Conservation (phyloP, 2,797 vertebrate species). For the Alauda arvensis region DNA sequence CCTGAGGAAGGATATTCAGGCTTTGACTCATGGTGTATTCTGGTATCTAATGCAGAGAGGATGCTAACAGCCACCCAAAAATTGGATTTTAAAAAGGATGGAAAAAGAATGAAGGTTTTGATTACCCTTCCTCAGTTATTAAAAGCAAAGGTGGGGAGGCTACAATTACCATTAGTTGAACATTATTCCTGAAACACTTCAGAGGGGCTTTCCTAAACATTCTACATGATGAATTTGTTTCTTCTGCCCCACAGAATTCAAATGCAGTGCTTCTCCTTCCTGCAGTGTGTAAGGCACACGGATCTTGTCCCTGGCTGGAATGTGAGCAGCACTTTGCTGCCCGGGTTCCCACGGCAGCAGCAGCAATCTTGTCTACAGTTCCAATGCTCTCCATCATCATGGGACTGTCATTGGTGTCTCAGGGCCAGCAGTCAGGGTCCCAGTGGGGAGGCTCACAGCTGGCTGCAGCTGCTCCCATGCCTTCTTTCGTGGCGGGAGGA, state of each 20-base stretch:
- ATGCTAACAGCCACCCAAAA: not conserved
- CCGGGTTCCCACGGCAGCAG: not conserved
- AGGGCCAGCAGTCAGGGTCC: not conserved
- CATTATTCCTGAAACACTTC: not conserved
- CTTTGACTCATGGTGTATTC: not conserved
- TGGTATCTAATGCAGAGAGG: not conserved
- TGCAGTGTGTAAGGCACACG: not conserved
- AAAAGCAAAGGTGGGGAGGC: not conserved
- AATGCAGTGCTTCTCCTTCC: not conserved
- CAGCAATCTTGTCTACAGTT: not conserved
- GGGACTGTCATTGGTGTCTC: not conserved
- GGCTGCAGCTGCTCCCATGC: conserved; percentile 28
- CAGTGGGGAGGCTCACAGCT: not conserved
- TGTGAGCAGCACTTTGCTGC: not conserved
- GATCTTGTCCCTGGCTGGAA: not conserved
- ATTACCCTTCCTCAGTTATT: not conserved
- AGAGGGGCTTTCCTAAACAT: not conserved
- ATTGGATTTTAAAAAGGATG: not conserved
- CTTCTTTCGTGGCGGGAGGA: not conserved
- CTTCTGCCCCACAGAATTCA: not conserved
- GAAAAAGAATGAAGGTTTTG: not conserved
- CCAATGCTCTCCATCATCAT: not conserved
- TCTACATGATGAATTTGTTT: not conserved
- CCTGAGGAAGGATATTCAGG: not conserved
- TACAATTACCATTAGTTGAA: not conserved